These are phyloP conservation scores for Venustaconcha ellipsiformis DNA, from an alignment of 1,140 invertebrate genomes.

Conservation along the genomic window DNA sequence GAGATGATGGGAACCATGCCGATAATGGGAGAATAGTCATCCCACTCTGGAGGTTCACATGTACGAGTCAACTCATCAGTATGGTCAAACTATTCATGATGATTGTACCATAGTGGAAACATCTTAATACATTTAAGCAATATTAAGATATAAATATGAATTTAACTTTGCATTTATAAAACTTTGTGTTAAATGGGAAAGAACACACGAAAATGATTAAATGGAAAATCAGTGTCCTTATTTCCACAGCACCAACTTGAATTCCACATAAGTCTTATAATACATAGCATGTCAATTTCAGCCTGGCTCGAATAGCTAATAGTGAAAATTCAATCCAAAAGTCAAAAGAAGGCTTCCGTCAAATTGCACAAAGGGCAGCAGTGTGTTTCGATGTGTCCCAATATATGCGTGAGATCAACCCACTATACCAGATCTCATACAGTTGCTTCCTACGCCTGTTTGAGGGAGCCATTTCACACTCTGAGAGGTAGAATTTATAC, in stretches of 20 bases:
- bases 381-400: constrained; percentile 66
- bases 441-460: constrained; percentile 60
- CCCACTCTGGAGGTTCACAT: too few relatives aligned
- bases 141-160: too few relatives aligned
- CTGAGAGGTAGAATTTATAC: constrained; percentile 58
- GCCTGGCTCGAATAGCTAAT: constrained; percentile 48
- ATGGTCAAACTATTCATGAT: too few relatives aligned
- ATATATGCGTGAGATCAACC: constrained; percentile 65
- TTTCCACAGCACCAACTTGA: neutral
- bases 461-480: constrained; percentile 63
- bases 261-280: neutral
- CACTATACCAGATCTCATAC: constrained; percentile 64
- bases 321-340: constrained; percentile 54
- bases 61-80: too few relatives aligned
- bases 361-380: constrained; percentile 63
- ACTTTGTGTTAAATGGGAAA: neutral
- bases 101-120: too few relatives aligned
- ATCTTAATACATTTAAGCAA: too few relatives aligned
- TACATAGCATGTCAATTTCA: constrained; percentile 24
- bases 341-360: constrained; percentile 60
- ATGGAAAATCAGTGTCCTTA: neutral
- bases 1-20: too few relatives aligned
- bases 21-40: too few relatives aligned
- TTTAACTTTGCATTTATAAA: neutral
- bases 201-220: neutral